Conservation (phyloP, 2,888 invertebrate species). For the Leptothorax acervorum region DNA sequence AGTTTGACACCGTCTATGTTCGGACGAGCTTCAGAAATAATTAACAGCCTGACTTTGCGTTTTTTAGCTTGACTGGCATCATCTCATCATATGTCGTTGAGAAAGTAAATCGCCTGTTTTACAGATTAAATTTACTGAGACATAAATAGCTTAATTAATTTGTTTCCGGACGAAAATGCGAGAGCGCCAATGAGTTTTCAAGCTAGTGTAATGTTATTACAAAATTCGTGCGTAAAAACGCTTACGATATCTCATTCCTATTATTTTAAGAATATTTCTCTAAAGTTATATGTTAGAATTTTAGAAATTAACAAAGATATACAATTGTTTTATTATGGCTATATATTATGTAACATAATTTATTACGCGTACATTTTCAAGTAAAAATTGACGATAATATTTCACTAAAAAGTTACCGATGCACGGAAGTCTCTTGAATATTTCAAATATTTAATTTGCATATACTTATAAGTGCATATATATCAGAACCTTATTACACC, state of each 20-base stretch:
- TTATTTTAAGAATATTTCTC: background rate
- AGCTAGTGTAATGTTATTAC: background rate
- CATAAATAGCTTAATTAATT: background rate
- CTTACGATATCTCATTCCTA: background rate
- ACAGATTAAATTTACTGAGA: background rate
- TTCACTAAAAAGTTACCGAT: background rate
- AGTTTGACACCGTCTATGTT: constrained; percentile 56
- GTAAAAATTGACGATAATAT: background rate
- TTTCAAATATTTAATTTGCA: background rate
- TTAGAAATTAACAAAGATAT: background rate
- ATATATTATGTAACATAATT: background rate
- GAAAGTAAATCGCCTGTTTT: background rate
- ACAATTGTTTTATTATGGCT: background rate
- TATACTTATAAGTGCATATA: background rate
- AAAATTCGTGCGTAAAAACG: too few species aligned
- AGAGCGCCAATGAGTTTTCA: background rate
- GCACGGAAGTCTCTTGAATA: background rate
- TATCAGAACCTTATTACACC: background rate
- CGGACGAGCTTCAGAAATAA: constrained; percentile 58
- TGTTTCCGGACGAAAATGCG: background rate
- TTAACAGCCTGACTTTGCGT: constrained; percentile 53
- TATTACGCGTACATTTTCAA: background rate
- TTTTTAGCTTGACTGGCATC: background rate
- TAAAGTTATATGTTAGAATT: background rate
- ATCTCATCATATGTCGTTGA: background rate